Conservation (phyloP, 2,113 vertebrate genomes). For the Neoarius graeffei region DNA sequence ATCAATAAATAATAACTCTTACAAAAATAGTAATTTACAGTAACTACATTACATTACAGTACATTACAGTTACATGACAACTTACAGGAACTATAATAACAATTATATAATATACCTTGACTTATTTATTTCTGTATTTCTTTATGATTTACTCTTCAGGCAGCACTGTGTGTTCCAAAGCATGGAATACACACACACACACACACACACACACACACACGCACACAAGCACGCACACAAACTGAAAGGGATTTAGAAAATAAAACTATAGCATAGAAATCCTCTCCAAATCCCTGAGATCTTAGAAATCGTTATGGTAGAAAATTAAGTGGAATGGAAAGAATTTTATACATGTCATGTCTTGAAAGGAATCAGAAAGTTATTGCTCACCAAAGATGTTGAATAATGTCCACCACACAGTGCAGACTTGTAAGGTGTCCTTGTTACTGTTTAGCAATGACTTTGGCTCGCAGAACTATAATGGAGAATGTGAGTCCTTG, state of each 20-base stretch:
- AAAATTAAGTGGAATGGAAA: neutral
- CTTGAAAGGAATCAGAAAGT: neutral
- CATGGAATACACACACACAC: neutral
- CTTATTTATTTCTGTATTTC: neutral
- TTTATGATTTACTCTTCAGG: no score
- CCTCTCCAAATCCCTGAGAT: neutral
- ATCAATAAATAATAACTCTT: neutral
- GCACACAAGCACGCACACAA: neutral
- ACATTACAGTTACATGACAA: no score
- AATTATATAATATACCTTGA: neutral
- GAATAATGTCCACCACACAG: conserved; percentile 36
- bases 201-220: neutral
- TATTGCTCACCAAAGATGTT: conserved; percentile 47
- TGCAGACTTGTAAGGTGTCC: conserved; percentile 31
- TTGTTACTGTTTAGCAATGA: conserved; percentile 32
- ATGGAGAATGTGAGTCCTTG: conserved; percentile 1
- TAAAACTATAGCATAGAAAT: neutral
- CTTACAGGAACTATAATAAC: neutral
- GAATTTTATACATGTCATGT: neutral
- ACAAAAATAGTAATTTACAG: neutral
- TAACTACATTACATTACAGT: neutral
- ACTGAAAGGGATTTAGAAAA: neutral
- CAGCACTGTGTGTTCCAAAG: no score
- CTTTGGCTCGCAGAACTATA: conserved; percentile 26
- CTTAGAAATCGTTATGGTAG: neutral